phyloP scores from a whole-genome alignment of 2,888 invertebrate genomes.

The Cheilosia impressa region DNA sequence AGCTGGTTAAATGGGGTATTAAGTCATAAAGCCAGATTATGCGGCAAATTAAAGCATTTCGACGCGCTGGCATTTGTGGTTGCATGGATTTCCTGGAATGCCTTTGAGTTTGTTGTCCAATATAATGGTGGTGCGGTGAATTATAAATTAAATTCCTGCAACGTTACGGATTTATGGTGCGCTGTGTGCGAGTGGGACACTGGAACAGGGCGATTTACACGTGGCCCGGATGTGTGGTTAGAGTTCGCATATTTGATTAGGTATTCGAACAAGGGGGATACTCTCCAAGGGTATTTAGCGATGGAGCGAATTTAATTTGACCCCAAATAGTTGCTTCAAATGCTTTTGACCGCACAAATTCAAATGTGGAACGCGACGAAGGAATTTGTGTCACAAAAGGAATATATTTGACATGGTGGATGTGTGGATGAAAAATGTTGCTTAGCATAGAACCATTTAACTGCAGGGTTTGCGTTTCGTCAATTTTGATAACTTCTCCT shows the following conservation, averaged over 20 bases:
- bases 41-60: slow-evolving; percentile 66
- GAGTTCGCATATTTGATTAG: background rate
- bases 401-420: too few relatives aligned
- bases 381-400: too few relatives aligned
- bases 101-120: slow-evolving; percentile 1
- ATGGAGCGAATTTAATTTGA: too few relatives aligned
- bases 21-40: slow-evolving; percentile 63
- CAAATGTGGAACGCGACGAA: too few relatives aligned
- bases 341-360: too few relatives aligned
- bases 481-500: too few relatives aligned
- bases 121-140: background rate
- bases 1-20: slow-evolving; percentile 61
- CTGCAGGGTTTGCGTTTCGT: too few relatives aligned
- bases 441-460: too few relatives aligned
- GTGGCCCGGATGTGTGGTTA: background rate
- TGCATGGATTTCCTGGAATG: slow-evolving; percentile 59
- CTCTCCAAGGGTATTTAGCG: too few relatives aligned
- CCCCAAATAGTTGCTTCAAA: too few relatives aligned
- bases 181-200: background rate
- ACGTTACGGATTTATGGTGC: background rate
- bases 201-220: background rate
- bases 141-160: slow-evolving; percentile 26
- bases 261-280: background rate
- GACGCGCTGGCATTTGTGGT: slow-evolving; percentile 29
- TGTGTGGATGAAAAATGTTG: too few relatives aligned